phyloP scores from a whole-genome alignment of 1,140 invertebrate species.

The Anoplophora glabripennis region DNA sequence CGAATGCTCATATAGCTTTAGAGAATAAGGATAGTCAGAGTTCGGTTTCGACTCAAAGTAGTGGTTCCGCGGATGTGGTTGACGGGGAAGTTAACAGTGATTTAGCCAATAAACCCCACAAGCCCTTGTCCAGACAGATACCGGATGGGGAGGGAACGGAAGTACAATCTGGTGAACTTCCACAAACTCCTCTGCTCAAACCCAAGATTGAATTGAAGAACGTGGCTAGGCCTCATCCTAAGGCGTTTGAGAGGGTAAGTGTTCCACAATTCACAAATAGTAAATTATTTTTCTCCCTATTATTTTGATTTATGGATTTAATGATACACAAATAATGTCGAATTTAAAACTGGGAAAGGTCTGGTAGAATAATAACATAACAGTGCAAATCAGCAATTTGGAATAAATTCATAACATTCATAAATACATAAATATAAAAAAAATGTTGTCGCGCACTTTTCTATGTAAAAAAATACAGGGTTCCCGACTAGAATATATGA shows the following conservation, averaged over 20 bases:
- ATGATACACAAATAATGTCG: background rate
- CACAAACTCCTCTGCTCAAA: constrained; percentile 28
- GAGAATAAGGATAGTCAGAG: constrained; percentile 44
- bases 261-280: constrained; percentile 33
- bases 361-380: too few relatives aligned
- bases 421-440: too few relatives aligned
- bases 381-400: too few relatives aligned
- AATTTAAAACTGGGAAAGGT: background rate
- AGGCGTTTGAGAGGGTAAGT: constrained; percentile 57
- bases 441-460: too few relatives aligned
- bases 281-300: too few relatives aligned
- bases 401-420: too few relatives aligned
- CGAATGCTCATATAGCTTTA: constrained; percentile 39
- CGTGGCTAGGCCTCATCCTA: constrained; percentile 53
- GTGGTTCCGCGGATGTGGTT: constrained; percentile 30
- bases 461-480: too few relatives aligned
- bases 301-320: too few relatives aligned
- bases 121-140: constrained; percentile 57
- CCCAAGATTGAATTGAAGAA: constrained; percentile 22
- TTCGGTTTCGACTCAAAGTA: constrained; percentile 39
- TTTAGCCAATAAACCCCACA: constrained; percentile 53
- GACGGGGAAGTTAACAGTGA: constrained; percentile 30
- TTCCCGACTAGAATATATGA: too few relatives aligned
- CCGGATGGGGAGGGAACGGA: constrained; percentile 7
- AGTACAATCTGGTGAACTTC: constrained; percentile 9